Evolutionary conservation across 2,888 invertebrate species (phyloP).

Genomic region (Archips xylosteana): DNA sequence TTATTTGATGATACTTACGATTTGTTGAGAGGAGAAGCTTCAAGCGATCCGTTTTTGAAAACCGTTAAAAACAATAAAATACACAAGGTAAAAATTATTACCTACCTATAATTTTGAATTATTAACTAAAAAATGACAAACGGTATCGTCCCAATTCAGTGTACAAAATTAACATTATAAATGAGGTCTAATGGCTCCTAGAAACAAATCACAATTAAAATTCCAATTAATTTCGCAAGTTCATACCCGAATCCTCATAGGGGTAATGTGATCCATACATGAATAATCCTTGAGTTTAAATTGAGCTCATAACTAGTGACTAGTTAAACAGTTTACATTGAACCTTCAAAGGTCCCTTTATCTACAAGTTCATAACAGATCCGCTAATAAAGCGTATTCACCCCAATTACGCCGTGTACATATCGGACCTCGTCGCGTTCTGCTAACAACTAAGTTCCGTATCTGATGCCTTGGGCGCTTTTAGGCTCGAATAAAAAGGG

Average conservation of each 20-base stretch:
- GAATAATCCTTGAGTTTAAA: conserved; percentile 50
- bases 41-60: too few relatives aligned
- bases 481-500: conserved; percentile 47
- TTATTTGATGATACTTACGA: not conserved
- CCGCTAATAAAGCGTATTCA: conserved; percentile 64
- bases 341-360: conserved; percentile 66
- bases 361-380: conserved; percentile 66
- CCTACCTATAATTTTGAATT: too few relatives aligned
- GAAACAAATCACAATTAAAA: conserved; percentile 13
- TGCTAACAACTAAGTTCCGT: conserved; percentile 62
- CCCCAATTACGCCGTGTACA: conserved; percentile 60
- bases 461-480: conserved; percentile 58
- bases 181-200: not conserved
- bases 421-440: conserved; percentile 47
- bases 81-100: too few relatives aligned
- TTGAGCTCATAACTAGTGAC: conserved; percentile 60
- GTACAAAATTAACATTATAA: too few relatives aligned
- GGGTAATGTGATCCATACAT: conserved; percentile 31
- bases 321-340: conserved; percentile 62
- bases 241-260: not conserved
- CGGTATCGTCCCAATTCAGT: too few relatives aligned
- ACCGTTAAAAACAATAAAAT: too few relatives aligned
- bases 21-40: too few relatives aligned
- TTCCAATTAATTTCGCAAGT: conserved; percentile 8
- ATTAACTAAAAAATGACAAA: too few relatives aligned